A percentile compares a stretch with the other conserved stretches of the same genome.
phyloP scores from a whole-genome alignment of 2,888 invertebrate genomes.

The Eupithecia tripunctaria region DNA sequence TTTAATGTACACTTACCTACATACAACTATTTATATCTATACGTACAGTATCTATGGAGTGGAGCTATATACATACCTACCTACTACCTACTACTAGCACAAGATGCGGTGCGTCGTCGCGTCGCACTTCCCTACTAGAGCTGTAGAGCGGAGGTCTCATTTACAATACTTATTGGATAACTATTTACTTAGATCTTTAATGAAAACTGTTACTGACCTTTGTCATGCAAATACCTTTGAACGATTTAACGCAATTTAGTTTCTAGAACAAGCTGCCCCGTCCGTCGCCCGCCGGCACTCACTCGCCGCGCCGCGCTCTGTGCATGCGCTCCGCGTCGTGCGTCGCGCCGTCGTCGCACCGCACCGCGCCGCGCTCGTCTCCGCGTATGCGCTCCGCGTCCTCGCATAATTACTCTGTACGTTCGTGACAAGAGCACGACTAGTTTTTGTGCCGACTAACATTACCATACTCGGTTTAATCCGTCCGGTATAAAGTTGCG shows the following conservation, averaged over 20 bases:
- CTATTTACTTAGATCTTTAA: background rate
- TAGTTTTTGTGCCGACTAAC: background rate
- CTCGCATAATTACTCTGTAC: background rate
- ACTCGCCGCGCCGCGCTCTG: no score
- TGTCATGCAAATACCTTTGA: background rate
- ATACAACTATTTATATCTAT: conserved; percentile 22
- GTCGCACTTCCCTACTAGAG: no score
- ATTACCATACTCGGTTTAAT: background rate
- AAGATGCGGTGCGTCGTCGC: background rate
- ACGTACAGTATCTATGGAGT: conserved; percentile 37
- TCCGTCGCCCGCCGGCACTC: no score
- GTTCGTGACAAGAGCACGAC: background rate
- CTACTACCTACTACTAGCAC: conserved; percentile 42
- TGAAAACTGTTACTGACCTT: background rate
- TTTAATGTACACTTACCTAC: conserved; percentile 36
- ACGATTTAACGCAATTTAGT: background rate
- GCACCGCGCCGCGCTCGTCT: background rate
- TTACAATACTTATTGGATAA: background rate
- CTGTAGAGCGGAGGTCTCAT: background rate
- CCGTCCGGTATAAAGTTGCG: background rate
- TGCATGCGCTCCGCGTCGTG: no score
- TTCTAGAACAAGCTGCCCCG: background rate
- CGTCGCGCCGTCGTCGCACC: background rate
- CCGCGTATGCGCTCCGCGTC: background rate
- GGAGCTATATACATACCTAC: conserved; percentile 34